Base-by-base conservation (phyloP, 2,797 vertebrate species). In the Manis crassicaudata region DNA sequence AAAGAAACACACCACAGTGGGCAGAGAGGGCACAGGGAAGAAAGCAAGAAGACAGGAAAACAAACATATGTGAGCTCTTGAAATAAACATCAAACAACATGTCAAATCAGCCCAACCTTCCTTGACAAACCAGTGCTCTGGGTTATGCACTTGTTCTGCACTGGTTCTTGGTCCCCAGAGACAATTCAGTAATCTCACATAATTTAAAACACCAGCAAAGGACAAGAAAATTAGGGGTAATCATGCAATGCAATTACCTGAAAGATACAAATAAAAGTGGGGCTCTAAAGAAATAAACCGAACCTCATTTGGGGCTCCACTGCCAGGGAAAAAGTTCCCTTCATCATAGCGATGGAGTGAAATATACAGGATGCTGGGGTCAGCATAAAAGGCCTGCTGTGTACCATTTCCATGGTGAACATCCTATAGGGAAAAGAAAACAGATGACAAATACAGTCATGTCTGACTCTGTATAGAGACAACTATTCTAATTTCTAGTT, bases 281-380 rank as follows among this genome's bases (percentile, higher is more conserved):
- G 99, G 98, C 99, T 99, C 99, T 98, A 99, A 99, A 99, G 99
- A 99, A 99, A 98, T 99, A 99, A 99, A 99, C 99, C 98, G 98
- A 98, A 99, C 99, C 99, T 99, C 99, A 99, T 99, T 99, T 99
- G 98, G 99, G 99, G 99, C 99, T 99, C 99, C 99, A 98, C 99
- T 99, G 99, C 99, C 99, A 76, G 98, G 98, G 97, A 99, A 99
- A 98, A 99, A 99, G 99, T 99, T 99, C 98, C 99, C 99, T 99
- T 99, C 99, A 99, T 99, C 99, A 99, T 98, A 98, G 98, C 98
- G 98, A 98, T 99, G 99, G 98, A 99, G 99, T 98, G 99, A 99
- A 99, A 99, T 99, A 98, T 99, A 99, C 98, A 99, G 99, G 99
- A 99, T 99, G 98, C 98, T 99, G 98, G 99, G 99, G 99, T 99